These are phyloP conservation scores for Perdita meconis DNA, from an alignment of 2,888 invertebrate species.

Conservation along the genomic window DNA sequence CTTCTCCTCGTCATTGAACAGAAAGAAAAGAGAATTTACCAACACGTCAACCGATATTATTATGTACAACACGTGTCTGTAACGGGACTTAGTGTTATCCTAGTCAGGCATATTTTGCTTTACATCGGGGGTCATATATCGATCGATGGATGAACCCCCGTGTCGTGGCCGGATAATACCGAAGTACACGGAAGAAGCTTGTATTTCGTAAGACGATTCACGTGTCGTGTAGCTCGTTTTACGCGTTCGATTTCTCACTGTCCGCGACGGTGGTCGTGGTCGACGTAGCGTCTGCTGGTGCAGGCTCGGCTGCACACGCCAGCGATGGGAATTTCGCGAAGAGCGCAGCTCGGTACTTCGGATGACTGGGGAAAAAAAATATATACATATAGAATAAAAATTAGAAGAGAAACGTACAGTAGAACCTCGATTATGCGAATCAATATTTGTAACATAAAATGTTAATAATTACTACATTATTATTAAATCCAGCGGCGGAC, in stretches of 20 bases:
- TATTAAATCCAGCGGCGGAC: no score
- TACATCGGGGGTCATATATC: not conserved
- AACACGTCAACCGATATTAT: slow-evolving; percentile 15
- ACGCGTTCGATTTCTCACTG: slow-evolving; percentile 88
- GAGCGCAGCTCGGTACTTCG: slow-evolving; percentile 91
- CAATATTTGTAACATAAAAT: no score
- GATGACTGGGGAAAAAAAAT: no score
- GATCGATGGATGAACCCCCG: slow-evolving; percentile 1
- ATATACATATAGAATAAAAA: no score
- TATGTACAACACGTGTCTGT: slow-evolving; percentile 58
- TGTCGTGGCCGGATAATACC: not conserved
- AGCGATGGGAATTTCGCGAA: slow-evolving; percentile 92
- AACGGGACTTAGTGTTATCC: slow-evolving; percentile 15
- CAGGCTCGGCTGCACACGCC: slow-evolving; percentile 85
- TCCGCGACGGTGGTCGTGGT: slow-evolving; percentile 88
- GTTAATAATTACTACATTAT: no score
- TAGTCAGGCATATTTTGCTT: slow-evolving; percentile 15
- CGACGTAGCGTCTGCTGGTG: slow-evolving; percentile 86
- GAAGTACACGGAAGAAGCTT: no score
- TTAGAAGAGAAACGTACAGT: not conserved
- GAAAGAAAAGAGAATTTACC: slow-evolving; percentile 17
- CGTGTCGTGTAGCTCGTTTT: slow-evolving; percentile 72
- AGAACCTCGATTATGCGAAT: no score
- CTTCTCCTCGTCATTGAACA: not conserved
- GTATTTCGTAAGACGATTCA: not conserved